Conservation (phyloP, 2,888 invertebrate genomes). For the Yponomeuta sedellus region DNA sequence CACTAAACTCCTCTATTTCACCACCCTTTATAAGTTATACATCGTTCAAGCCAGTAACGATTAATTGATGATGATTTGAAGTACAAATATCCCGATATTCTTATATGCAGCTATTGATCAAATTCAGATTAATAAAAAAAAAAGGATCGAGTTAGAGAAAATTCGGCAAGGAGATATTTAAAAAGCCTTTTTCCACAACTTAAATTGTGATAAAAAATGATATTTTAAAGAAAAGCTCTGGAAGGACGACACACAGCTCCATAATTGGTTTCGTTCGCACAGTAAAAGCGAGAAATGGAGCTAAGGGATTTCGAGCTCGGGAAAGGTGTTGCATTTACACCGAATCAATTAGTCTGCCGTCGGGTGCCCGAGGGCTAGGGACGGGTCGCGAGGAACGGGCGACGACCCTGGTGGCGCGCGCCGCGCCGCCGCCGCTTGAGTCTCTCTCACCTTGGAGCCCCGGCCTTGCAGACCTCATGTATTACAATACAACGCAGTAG, state of each 20-base stretch:
- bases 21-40: background rate
- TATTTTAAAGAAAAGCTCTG: background rate
- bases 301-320: background rate
- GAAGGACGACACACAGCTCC: background rate
- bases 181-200: too few species aligned
- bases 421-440: conserved; percentile 16
- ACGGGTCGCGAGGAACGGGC: conserved; percentile 22
- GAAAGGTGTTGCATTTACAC: conserved; percentile 9
- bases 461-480: conserved; percentile 19
- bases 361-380: conserved; percentile 6
- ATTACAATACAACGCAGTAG: conserved; percentile 13
- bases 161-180: too few species aligned
- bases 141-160: too few species aligned
- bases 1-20: background rate
- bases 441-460: conserved; percentile 23
- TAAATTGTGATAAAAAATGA: background rate
- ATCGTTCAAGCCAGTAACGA: background rate
- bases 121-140: too few species aligned
- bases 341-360: conserved; percentile 10
- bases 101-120: too few species aligned
- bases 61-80: background rate
- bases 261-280: background rate
- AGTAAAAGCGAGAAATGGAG: background rate
- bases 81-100: too few species aligned
- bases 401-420: conserved; percentile 17